Base-by-base conservation (phyloP, 2,113 vertebrate genomes). In the Phylloscopus trochilus region DNA sequence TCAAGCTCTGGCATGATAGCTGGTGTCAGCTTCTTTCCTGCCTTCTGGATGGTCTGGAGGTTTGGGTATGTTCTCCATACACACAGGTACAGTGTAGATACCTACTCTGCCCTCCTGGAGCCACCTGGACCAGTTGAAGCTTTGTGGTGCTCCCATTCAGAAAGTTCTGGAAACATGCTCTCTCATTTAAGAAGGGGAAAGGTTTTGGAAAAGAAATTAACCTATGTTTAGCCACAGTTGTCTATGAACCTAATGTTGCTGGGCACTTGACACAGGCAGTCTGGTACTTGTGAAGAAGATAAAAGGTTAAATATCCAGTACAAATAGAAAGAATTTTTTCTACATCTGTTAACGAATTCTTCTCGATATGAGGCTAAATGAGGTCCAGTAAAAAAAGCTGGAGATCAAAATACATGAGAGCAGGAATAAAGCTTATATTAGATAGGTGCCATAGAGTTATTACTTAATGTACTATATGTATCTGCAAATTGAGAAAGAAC, bases 51-150 rank as follows among this genome's bases (percentile, higher is more conserved):
- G 59, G 19, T 22, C 27, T 73, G 31, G 43, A 78, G 68, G 13
- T 7, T 6, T 74, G 51, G 13, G 6, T 56, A 4, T 1, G 1
- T 53, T 53, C 31, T 87, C 18, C 60, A 5, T 1, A 4, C 15
- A 43, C 11, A 20, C 9, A 43, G 21, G 30, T 64, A 6, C 69
- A 16, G 4, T 19, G 18, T 26, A 27, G 46, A 21, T 15, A 51
- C 23, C 31, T 67, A 3, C 28, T 78, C 12, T 82, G 66, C 20
- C 33, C 26, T 41, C 15, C 47, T 51, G 60, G 37, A 83, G 28
- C 41, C n/a, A 19, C 23, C 5, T 41, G 47, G 44, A 87, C 7
- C n/a, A 59, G n/a, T 3, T 26, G 70, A 52, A 67, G 16, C 9
- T 85, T 83, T n/a, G 22, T 5, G 8, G 41, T 63, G 59, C 39